Conservation (phyloP, 2,113 vertebrate species). For the Hemiprocne comata region DNA sequence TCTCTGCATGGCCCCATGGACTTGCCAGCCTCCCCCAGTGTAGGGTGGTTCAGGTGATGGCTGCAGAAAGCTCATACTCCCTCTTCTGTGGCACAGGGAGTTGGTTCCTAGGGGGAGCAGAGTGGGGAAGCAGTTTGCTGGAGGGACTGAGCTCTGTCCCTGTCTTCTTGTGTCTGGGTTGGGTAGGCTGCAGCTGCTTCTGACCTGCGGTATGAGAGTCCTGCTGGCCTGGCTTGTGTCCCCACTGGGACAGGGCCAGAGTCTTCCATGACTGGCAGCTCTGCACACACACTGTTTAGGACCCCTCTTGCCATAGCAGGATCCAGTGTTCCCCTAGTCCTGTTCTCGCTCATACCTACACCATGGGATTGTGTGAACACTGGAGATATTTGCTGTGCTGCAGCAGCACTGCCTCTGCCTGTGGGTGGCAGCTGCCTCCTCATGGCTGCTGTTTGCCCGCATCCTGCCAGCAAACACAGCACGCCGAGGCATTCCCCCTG, state of each 20-base stretch:
- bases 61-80: neutral
- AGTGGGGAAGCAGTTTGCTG: neutral
- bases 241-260: neutral
- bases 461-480: neutral
- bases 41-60: neutral
- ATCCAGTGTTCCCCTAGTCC: neutral
- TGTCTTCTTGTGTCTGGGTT: neutral
- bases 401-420: neutral
- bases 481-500: neutral
- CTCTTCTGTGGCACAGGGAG: neutral
- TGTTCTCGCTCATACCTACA: neutral
- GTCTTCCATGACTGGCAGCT: neutral
- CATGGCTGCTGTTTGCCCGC: neutral
- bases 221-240: neutral
- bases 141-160: neutral
- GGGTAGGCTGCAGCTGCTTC: neutral
- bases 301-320: neutral
- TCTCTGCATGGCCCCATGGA: neutral
- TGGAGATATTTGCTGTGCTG: neutral
- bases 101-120: neutral
- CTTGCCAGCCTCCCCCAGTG: neutral
- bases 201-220: rapidly evolving
- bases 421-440: neutral
- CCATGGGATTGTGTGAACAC: neutral
- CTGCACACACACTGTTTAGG: neutral